Conservation (phyloP, 2,888 invertebrate genomes). For the Zhengitettix transpicula region DNA sequence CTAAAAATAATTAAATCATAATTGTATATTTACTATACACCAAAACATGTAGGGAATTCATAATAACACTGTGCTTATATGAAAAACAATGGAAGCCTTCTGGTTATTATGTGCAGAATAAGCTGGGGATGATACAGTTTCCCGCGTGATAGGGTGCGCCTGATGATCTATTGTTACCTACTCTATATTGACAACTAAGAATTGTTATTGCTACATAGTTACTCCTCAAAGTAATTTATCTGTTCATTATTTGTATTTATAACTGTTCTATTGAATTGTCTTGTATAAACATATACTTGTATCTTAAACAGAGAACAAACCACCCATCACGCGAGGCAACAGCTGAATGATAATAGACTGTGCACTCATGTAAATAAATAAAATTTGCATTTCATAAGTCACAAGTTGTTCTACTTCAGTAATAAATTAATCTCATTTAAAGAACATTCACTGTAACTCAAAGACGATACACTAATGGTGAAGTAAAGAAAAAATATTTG, state of each 20-base stretch:
- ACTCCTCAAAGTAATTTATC: too few relatives aligned
- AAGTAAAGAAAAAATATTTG: too few relatives aligned
- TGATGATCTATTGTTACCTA: not conserved
- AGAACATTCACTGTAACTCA: too few relatives aligned
- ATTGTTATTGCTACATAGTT: not conserved
- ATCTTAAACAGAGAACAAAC: not conserved
- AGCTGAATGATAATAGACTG: too few relatives aligned
- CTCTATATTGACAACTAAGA: not conserved
- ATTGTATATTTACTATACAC: not conserved
- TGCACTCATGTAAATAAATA: too few relatives aligned
- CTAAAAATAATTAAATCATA: not conserved
- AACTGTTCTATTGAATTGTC: not conserved
- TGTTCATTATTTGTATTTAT: not conserved
- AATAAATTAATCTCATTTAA: too few relatives aligned
- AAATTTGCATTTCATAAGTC: too few relatives aligned
- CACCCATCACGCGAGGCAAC: not conserved
- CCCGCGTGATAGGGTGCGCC: not conserved
- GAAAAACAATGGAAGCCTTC: not conserved
- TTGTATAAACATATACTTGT: not conserved
- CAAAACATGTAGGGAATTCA: not conserved
- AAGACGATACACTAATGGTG: too few relatives aligned
- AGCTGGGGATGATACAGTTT: not conserved
- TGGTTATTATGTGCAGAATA: not conserved
- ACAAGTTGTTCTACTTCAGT: too few relatives aligned
- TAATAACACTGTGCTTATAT: conserved; percentile 1